Evolutionary conservation across 92 coral and sea anemone species (phyloP).

Genomic region (Umimayanthus kanabou): DNA sequence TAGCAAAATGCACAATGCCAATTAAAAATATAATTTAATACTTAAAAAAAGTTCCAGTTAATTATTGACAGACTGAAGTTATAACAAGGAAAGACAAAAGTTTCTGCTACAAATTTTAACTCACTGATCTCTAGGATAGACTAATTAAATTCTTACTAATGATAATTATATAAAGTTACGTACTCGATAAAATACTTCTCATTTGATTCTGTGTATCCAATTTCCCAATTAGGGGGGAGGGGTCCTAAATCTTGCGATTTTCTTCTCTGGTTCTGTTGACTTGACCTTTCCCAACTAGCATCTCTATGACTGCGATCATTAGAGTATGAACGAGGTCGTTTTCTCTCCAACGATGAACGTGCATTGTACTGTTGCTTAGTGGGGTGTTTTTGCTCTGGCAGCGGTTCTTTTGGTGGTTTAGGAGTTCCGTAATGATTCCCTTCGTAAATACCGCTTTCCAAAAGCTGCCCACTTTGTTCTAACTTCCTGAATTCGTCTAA

Average conservation of each 20-base stretch:
- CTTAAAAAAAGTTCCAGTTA: neutral
- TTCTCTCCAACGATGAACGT: slow-evolving; percentile 31
- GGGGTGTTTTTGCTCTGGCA: slow-evolving; percentile 9
- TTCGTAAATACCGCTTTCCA: slow-evolving; percentile 91
- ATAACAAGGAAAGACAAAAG: neutral
- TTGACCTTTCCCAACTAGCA: slow-evolving; percentile 36
- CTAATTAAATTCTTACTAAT: neutral
- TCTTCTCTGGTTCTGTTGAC: slow-evolving; percentile 25
- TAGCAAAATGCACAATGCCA: too few species aligned
- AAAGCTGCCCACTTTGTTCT: slow-evolving; percentile 79
- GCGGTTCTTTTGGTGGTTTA: slow-evolving; percentile 83
- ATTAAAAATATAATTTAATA: too few species aligned
- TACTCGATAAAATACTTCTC: slow-evolving; percentile 94
- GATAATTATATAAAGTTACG: neutral
- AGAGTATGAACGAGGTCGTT: slow-evolving; percentile 32
- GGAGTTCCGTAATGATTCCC: slow-evolving; percentile 98
- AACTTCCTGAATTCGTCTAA: slow-evolving; percentile 75
- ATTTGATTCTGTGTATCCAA: slow-evolving; percentile 88
- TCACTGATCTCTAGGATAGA: neutral
- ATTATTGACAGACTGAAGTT: too few species aligned
- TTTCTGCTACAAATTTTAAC: slow-evolving; percentile 1
- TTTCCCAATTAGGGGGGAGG: slow-evolving; percentile 93
- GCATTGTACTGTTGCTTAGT: slow-evolving; percentile 13
- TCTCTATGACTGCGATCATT: slow-evolving; percentile 33
- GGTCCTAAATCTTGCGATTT: slow-evolving; percentile 71